Base-by-base conservation (phyloP, 2,797 vertebrate species). In the Coranthus polyacanthus region DNA sequence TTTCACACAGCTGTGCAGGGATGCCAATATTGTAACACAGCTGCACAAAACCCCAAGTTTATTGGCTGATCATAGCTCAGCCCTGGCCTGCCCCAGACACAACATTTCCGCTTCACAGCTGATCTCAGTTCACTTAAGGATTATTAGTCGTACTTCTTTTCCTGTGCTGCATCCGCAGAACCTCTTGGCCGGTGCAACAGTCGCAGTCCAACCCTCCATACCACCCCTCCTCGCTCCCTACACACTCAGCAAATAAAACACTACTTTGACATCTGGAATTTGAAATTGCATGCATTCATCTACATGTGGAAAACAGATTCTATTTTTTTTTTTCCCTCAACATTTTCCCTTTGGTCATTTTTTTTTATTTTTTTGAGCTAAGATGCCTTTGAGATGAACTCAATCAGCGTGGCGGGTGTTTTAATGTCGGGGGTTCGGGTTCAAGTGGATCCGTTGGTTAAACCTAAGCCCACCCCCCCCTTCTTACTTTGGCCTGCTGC, bases 241-340 rank as follows among this genome's bases (percentile, higher is more conserved):
- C 77, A 49, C 68, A 50, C 73, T 68, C 75, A 71, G 54, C 45
- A 69, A 79, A 73, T 68, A 73, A 78, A 85, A 84, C 75, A 75
- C 65, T 49, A 71, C 78, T 79, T 69, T 75, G 46, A 93, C 92
- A 91, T 90, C 89, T 93, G 92, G 84, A 88, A 80, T 89, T 82
- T 78, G 55, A 82, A 76, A 79, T 76, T 63, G 70, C 86, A 90
- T 78, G 74, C 68, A 62, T 83, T 69, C 84, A 85, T 78, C 62
- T 17, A 79, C 81, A 85, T 87, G 83, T 91, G 91, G 82, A 87
- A 87, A 89, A 78, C 53, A 76, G 56, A 86, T 91, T 82, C 62
- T 36, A 45, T 49, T 61, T 71, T 32, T 57, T 32, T 57, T 60
- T 75, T 72, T 62, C 37, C 67, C 79, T 53, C 53, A 59, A 71